Base-by-base conservation (phyloP, 2,888 invertebrate species). In the Oscheius onirici region DNA sequence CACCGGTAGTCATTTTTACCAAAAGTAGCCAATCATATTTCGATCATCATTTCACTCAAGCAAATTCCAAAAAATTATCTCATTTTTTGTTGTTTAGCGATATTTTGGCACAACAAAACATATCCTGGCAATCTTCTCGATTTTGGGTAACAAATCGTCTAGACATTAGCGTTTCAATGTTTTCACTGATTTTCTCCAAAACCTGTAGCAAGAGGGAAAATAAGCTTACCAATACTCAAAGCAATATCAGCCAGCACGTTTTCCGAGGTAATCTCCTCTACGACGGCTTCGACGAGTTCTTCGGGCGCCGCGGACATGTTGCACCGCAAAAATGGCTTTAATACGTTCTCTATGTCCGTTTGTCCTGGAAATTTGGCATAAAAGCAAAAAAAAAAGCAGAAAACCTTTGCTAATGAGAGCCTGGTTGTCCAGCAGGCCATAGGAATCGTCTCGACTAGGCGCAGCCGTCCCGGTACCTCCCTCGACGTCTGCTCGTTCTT, bases 271-370 rank as follows among this genome's bases (percentile, higher is more conserved):
- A 78, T 61, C 54, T 77, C 69, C 1, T 34, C 44, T 40, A 63
- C 69, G 17, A 77, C 54, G 6, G 92, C 90, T 63, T 87, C 78
- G 67, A 93, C 91, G 60, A 94, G 92, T 86, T 93, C 92, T 75
- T 91, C 90, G 0, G 95, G 94, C 71, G 93, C 91, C 78, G 91
- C 91, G 2, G 93, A 93, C 72, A 93, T 89, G 26, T 91, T 91
- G 78, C 90, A 89, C 76, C 92, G 90, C n/a, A 95, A 88, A 87
- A 92, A 94, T 22, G 73, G 17, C 24, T 71, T 74, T 43, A 91
- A 89, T 43, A 15, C 13, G 11, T 34, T 11, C 2, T 41, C 6
- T 24, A 68, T 10, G 13, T n/a, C 34, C 3, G 6, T 34, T 10
- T 44, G 13, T 58, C 69, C 58, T 49, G 17, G 11, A 67, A 66